Evolutionary conservation across 2,113 vertebrate genomes (phyloP).

Genomic region (Cololabis saira): DNA sequence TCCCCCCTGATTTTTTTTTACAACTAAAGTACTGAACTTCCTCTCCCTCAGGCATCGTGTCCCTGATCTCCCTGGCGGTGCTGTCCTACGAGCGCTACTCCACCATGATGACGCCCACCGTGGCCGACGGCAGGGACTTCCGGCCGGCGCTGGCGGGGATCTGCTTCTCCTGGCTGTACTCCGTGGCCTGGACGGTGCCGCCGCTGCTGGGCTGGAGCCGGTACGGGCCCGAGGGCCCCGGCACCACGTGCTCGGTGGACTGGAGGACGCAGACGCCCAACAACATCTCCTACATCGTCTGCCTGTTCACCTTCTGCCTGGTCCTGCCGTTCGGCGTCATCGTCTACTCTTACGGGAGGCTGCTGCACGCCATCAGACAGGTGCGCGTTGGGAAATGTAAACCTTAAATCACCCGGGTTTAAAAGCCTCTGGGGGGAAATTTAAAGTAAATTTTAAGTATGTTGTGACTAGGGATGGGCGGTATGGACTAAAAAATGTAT

Average conservation of each 20-base stretch:
- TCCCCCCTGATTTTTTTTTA: too few relatives aligned
- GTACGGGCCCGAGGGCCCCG: conserved; percentile 82
- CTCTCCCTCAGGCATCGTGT: conserved; percentile 79
- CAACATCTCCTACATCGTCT: conserved; percentile 84
- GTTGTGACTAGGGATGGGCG: too few relatives aligned
- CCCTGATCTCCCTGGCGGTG: conserved; percentile 83
- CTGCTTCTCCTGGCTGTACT: conserved; percentile 84
- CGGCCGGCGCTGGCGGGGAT: conserved; percentile 79
- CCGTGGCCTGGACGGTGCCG: conserved; percentile 80
- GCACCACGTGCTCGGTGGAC: conserved; percentile 81
- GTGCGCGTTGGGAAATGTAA: conserved; percentile 55
- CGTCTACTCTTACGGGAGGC: conserved; percentile 83
- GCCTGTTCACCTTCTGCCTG: conserved; percentile 86
- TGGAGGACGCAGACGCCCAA: conserved; percentile 80
- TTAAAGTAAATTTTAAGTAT: too few relatives aligned
- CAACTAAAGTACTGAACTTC: too few relatives aligned
- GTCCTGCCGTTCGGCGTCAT: conserved; percentile 83
- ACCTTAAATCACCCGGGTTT: neutral
- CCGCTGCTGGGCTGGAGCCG: conserved; percentile 85
- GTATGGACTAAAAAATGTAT: too few relatives aligned
- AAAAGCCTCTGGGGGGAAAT: too few relatives aligned
- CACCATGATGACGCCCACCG: conserved; percentile 77
- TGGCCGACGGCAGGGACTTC: conserved; percentile 80
- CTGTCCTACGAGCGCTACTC: conserved; percentile 85
- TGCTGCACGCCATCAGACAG: conserved; percentile 82